These are phyloP conservation scores for Percopsis transmontana DNA, from an alignment of 2,113 vertebrate species.

Conservation along the genomic window DNA sequence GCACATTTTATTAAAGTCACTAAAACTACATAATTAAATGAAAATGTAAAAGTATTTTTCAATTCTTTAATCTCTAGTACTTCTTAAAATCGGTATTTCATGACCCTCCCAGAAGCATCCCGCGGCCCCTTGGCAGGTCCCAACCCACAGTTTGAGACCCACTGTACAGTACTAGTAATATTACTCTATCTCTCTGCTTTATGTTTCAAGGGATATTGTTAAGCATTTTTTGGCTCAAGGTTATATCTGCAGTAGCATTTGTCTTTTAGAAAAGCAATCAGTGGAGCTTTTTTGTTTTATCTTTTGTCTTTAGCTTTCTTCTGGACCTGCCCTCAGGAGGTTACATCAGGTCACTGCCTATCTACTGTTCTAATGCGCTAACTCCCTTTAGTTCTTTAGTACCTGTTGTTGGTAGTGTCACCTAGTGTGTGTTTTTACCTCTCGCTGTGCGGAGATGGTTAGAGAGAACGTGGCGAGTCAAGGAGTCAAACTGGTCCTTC, in stretches of 20 bases:
- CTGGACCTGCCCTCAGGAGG: slow-evolving; percentile 73
- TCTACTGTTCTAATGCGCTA: slow-evolving; percentile 26
- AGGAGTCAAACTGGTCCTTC: not conserved
- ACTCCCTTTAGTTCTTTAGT: slow-evolving; percentile 1
- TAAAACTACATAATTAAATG: too few species aligned
- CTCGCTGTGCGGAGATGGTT: not conserved
- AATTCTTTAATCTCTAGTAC: too few species aligned
- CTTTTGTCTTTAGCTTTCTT: slow-evolving; percentile 74
- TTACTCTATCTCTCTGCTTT: too few species aligned
- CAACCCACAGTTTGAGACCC: too few species aligned
- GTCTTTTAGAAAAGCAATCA: not conserved
- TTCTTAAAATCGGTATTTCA: too few species aligned
- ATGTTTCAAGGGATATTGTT: too few species aligned
- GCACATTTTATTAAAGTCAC: too few species aligned
- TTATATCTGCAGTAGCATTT: not conserved
- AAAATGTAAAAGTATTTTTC: too few species aligned
- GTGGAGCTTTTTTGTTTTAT: slow-evolving; percentile 27
- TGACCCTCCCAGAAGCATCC: too few species aligned
- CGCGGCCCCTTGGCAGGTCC: too few species aligned
- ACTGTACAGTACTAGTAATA: too few species aligned
- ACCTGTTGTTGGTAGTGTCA: not conserved
- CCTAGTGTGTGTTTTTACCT: not conserved
- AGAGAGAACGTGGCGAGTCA: too few species aligned
- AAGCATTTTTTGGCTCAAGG: not conserved
- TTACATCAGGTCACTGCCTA: slow-evolving; percentile 69